Percentiles rank a stretch among this genome's conserved stretches.
Evolutionary conservation across 2,113 vertebrate genomes (phyloP).

Genomic region (Athene noctua): DNA sequence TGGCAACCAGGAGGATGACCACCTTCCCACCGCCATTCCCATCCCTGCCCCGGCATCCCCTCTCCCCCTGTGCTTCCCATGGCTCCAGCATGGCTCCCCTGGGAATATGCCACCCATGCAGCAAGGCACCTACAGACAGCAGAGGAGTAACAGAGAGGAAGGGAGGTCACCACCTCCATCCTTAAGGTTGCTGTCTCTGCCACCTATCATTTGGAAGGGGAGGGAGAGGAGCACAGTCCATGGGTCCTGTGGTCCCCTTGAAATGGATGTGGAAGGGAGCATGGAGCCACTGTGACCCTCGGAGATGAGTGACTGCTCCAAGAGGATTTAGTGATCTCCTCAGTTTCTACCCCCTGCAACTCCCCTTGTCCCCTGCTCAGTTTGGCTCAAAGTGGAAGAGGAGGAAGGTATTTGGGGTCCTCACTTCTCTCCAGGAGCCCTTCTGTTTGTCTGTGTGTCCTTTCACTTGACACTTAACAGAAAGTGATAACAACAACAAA

Average conservation of each 20-base stretch:
- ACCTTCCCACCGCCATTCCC: accelerated
- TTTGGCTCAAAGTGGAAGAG: not conserved
- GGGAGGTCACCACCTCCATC: not conserved
- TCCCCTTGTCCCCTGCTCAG: not conserved
- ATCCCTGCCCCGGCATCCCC: not conserved
- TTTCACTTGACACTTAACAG: not conserved
- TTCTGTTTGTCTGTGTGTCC: not conserved
- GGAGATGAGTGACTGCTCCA: not conserved
- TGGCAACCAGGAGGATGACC: no score
- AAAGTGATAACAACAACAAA: slow-evolving; percentile 37
- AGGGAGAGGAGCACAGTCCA: accelerated
- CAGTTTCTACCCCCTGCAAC: not conserved
- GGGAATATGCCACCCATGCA: not conserved
- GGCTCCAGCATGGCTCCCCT: not conserved
- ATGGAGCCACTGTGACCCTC: not conserved
- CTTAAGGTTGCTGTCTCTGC: not conserved
- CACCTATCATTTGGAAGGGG: not conserved
- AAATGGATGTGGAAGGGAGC: not conserved
- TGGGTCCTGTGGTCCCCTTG: no score
- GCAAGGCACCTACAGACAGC: not conserved
- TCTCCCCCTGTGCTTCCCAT: accelerated
- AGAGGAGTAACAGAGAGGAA: not conserved
- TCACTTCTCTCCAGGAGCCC: not conserved
- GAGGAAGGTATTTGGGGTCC: not conserved
- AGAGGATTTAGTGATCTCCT: not conserved